Evolutionary conservation across 1,140 invertebrate species (phyloP).

Genomic region (Formica exsecta): DNA sequence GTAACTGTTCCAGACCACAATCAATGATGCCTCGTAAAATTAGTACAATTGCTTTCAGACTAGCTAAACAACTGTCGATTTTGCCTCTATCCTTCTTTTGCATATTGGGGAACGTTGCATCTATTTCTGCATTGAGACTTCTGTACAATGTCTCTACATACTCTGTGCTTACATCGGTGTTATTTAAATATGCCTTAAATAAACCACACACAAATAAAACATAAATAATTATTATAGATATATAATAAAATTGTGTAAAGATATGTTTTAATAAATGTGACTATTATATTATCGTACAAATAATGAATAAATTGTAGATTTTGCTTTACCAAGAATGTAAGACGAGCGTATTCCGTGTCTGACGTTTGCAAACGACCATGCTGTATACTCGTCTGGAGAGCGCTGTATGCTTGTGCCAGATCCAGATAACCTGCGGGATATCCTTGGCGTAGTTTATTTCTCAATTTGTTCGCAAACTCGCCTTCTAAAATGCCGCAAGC

Average conservation of each 20-base stretch:
- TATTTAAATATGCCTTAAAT: conserved; percentile 95
- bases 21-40: conserved; percentile 93
- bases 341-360: conserved; percentile 92
- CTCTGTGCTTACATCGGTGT: conserved; percentile 96
- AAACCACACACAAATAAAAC: conserved; percentile 3
- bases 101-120: conserved; percentile 88
- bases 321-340: conserved; percentile 90
- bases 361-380: conserved; percentile 93
- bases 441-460: conserved; percentile 92
- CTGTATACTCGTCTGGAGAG: conserved; percentile 93
- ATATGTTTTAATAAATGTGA: not conserved
- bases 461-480: conserved; percentile 93
- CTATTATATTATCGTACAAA: not conserved
- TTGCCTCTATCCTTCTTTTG: conserved; percentile 90
- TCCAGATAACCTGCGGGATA: conserved; percentile 96
- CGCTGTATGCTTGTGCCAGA: conserved; percentile 92
- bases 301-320: not conserved
- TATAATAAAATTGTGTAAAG: not conserved
- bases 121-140: conserved; percentile 91
- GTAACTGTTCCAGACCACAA: conserved; percentile 94
- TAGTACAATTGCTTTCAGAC: conserved; percentile 91
- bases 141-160: conserved; percentile 94
- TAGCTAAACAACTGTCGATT: conserved; percentile 92
- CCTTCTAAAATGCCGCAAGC: conserved; percentile 95
- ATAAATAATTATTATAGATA: conserved; percentile 29